Conservation (phyloP, 2,888 invertebrate genomes). For the Aspidiotus destructor region DNA sequence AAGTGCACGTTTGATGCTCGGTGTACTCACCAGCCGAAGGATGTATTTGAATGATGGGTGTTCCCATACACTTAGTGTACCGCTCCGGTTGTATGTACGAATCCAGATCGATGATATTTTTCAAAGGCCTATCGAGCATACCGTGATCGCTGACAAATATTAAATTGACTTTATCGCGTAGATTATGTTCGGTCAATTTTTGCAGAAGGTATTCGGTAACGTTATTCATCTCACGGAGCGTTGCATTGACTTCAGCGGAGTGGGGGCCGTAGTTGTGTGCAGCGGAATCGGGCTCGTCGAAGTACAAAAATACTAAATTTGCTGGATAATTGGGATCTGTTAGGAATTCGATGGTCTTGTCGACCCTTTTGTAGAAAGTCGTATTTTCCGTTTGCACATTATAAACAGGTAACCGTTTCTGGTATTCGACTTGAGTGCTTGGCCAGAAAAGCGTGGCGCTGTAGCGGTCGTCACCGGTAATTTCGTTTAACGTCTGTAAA, state of each 20-base stretch:
- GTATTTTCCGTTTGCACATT: neutral
- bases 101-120: conserved; percentile 50
- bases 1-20: neutral
- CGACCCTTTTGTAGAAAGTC: conserved; percentile 46
- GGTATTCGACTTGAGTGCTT: conserved; percentile 49
- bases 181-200: conserved; percentile 44
- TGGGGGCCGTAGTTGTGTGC: conserved; percentile 55
- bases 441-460: conserved; percentile 65
- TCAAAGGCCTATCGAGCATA: conserved; percentile 50
- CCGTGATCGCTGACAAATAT: conserved; percentile 66
- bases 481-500: conserved; percentile 50
- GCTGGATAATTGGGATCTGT: conserved; percentile 51
- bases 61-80: conserved; percentile 47
- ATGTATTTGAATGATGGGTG: conserved; percentile 52
- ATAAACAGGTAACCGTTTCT: conserved; percentile 35
- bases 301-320: conserved; percentile 59
- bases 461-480: conserved; percentile 45
- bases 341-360: conserved; percentile 53
- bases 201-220: conserved; percentile 49
- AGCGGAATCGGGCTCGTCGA: conserved; percentile 58
- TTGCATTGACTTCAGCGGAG: conserved; percentile 42
- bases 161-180: conserved; percentile 52
- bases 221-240: conserved; percentile 46
- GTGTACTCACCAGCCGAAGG: conserved; percentile 23
- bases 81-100: conserved; percentile 45